These are phyloP conservation scores for Eudasyphora cyanicolor DNA, from an alignment of 2,888 invertebrate species.

Conservation along the genomic window DNA sequence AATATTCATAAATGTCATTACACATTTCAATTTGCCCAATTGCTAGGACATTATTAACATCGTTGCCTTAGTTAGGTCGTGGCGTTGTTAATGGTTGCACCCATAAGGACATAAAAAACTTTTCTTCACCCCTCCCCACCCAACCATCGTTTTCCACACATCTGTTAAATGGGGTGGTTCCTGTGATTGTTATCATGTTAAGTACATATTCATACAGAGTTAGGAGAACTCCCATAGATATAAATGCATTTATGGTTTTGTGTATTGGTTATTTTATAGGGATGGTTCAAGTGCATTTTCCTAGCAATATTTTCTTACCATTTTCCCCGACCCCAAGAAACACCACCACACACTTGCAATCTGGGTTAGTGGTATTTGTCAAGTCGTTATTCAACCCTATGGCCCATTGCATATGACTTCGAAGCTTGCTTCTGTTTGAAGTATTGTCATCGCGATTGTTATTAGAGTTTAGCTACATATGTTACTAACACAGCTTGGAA, in stretches of 20 bases:
- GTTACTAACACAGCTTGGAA: conserved; percentile 23
- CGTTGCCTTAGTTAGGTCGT: conserved; percentile 50
- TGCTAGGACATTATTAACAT: conserved; percentile 48
- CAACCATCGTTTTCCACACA: neutral
- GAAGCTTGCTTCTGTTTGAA: neutral
- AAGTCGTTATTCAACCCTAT: too few species aligned
- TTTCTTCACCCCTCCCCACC: too few species aligned
- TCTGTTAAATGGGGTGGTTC: conserved; percentile 41
- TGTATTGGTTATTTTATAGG: neutral
- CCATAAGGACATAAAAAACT: neutral
- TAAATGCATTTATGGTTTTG: neutral
- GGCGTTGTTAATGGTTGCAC: neutral
- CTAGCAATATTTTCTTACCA: neutral
- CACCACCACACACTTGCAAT: conserved; percentile 41
- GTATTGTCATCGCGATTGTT: neutral
- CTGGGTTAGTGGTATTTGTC: conserved; percentile 53
- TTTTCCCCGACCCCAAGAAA: neutral
- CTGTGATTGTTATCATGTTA: conserved; percentile 3
- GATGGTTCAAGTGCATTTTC: conserved; percentile 56
- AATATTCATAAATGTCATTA: conserved; percentile 14
- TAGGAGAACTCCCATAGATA: neutral
- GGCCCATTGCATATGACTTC: conserved; percentile 1
- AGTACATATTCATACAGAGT: too few species aligned
- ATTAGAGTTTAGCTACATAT: conserved; percentile 31
- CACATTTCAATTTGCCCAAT: neutral